These are phyloP conservation scores for Champsocephalus esox DNA, from an alignment of 2,797 vertebrate genomes.

Conservation along the genomic window DNA sequence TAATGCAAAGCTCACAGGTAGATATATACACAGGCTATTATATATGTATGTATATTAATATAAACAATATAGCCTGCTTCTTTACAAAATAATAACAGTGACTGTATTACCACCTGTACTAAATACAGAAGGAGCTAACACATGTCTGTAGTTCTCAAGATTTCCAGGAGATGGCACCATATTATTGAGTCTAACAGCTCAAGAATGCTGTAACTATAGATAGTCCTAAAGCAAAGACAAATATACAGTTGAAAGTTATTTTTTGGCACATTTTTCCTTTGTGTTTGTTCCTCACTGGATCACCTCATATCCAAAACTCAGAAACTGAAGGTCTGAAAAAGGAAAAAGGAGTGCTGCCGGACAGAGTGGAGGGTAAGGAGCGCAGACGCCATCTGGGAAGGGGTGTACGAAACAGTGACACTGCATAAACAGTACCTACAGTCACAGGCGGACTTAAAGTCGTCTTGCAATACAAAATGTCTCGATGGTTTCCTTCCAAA, in stretches of 20 bases:
- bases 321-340: conserved; percentile 82
- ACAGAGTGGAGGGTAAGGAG: conserved; percentile 68
- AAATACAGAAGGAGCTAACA: conserved; percentile 78
- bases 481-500: conserved; percentile 42
- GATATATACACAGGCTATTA: conserved; percentile 68
- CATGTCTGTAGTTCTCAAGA: conserved; percentile 87
- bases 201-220: conserved; percentile 82
- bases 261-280: conserved; percentile 88
- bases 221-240: conserved; percentile 85
- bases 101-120: conserved; percentile 72
- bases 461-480: conserved; percentile 52
- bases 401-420: conserved; percentile 65
- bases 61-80: conserved; percentile 55
- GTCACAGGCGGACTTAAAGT: conserved; percentile 54
- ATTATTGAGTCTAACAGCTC: conserved; percentile 86
- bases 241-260: conserved; percentile 81
- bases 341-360: conserved; percentile 79
- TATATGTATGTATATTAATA: conserved; percentile 26
- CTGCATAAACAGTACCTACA: conserved; percentile 50
- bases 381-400: conserved; percentile 67
- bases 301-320: conserved; percentile 78
- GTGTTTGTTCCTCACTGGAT: conserved; percentile 74
- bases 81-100: conserved; percentile 80
- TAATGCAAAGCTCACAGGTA: conserved; percentile 76
- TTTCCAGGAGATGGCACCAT: conserved; percentile 90